A percentile compares a stretch with the other conserved stretches of the same genome.
These are phyloP conservation scores for Tachysurus vachellii DNA, from an alignment of 2,113 vertebrate genomes.

Conservation along the genomic window DNA sequence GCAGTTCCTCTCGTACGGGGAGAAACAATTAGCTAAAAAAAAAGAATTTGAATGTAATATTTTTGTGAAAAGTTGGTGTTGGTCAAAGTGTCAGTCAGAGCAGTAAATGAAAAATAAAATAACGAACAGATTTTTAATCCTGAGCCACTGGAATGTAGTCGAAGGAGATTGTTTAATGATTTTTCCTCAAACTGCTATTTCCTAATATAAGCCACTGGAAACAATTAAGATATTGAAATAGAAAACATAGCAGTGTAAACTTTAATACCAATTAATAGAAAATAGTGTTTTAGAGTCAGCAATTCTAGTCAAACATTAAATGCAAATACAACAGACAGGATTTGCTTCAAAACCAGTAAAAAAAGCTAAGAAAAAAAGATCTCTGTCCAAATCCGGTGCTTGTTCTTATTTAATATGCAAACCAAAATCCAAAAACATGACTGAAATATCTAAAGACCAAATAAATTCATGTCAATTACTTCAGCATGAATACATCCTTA, in stretches of 20 bases:
- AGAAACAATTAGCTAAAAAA: constrained; percentile 41
- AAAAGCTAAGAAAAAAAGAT: neutral
- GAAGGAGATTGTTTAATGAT: neutral
- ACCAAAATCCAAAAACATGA: neutral
- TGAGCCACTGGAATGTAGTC: constrained; percentile 26
- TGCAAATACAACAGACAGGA: neutral
- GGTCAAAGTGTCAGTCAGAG: constrained; percentile 42
- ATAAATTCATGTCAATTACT: neutral
- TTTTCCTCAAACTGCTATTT: constrained; percentile 31
- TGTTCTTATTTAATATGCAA: neutral
- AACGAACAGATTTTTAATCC: constrained; percentile 48
- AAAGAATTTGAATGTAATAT: constrained; percentile 44
- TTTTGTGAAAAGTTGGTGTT: constrained; percentile 49
- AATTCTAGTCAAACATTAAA: neutral
- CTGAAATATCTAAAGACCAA: neutral
- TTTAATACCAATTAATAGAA: neutral
- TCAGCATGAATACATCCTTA: neutral
- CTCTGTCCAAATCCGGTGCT: neutral
- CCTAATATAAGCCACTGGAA: neutral
- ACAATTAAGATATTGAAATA: constrained; percentile 31
- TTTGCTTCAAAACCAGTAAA: neutral
- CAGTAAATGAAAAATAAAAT: constrained; percentile 50
- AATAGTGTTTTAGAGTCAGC: neutral
- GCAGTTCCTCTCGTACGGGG: constrained; percentile 22
- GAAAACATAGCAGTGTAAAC: constrained; percentile 8